phyloP scores from a whole-genome alignment of 2,113 vertebrate species.

The Ptilonorhynchus violaceus region DNA sequence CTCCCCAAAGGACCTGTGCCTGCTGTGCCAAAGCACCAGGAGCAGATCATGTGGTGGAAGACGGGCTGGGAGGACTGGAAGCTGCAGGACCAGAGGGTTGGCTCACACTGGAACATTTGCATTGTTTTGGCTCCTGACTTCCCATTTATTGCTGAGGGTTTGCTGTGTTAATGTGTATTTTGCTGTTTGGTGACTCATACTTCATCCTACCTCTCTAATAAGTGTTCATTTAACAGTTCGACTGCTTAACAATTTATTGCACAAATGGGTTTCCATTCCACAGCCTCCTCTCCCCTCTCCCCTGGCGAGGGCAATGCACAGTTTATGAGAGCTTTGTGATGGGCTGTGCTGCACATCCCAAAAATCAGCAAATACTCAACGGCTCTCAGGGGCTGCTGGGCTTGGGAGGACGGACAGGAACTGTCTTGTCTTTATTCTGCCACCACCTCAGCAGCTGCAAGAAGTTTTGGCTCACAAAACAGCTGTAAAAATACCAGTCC shows the following conservation, averaged over 20 bases:
- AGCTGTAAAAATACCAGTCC: conserved; percentile 46
- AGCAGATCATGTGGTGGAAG: not conserved
- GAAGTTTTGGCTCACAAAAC: conserved; percentile 31
- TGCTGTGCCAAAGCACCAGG: not conserved
- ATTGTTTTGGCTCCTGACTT: not conserved
- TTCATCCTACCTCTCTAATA: not conserved
- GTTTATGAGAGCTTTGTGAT: not conserved
- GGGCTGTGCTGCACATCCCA: not conserved
- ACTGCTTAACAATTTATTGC: conserved; percentile 43
- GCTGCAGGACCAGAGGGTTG: not conserved
- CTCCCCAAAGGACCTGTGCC: not conserved
- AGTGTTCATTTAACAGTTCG: conserved; percentile 1
- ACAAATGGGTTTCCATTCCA: conserved; percentile 28
- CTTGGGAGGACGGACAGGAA: not conserved
- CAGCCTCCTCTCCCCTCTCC: conserved; percentile 15
- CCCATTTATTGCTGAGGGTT: not conserved
- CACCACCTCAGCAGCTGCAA: conserved; percentile 36
- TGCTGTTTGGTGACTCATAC: not conserved
- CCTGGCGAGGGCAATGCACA: not conserved
- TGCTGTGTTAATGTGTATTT: not conserved
- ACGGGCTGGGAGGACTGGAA: not conserved
- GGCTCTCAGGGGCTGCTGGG: not conserved
- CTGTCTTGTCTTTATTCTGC: conserved; percentile 39
- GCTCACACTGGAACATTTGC: not conserved
- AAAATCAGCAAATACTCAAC: not conserved